Evolutionary conservation across 2,797 vertebrate species (phyloP).

Genomic region (Phataginus tricuspis): DNA sequence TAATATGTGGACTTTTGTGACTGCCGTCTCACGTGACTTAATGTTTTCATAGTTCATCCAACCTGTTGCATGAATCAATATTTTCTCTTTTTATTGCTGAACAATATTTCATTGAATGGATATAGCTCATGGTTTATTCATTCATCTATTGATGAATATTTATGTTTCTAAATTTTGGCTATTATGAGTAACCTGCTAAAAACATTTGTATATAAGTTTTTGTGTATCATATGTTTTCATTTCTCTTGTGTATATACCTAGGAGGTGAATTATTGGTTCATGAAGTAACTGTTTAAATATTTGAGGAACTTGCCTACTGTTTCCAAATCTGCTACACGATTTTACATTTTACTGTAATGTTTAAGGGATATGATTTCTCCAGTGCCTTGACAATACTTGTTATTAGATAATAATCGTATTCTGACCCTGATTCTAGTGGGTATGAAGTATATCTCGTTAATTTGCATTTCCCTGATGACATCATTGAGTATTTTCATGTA

Average conservation of each 20-base stretch:
- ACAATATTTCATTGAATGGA: not conserved
- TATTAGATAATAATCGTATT: not conserved
- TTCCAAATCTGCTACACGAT: not conserved
- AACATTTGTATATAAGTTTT: not conserved
- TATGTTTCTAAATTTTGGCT: not conserved
- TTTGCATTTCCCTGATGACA: not conserved
- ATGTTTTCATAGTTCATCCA: not conserved
- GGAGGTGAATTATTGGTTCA: not conserved
- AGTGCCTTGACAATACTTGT: not conserved
- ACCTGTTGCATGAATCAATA: not conserved
- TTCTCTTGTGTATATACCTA: not conserved
- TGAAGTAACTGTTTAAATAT: not conserved
- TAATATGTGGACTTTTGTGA: not conserved
- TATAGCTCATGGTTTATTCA: not conserved
- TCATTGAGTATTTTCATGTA: not conserved
- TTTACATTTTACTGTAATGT: not conserved
- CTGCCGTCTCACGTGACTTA: not conserved
- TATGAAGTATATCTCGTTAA: not conserved
- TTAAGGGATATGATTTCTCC: not conserved
- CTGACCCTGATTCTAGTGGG: not conserved
- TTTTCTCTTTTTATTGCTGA: not conserved
- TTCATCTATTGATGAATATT: not conserved
- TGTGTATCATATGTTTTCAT: not conserved
- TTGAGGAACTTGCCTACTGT: not conserved
- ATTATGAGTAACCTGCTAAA: not conserved